phyloP scores from a whole-genome alignment of 2,113 vertebrate species.

The Etheostoma cragini region DNA sequence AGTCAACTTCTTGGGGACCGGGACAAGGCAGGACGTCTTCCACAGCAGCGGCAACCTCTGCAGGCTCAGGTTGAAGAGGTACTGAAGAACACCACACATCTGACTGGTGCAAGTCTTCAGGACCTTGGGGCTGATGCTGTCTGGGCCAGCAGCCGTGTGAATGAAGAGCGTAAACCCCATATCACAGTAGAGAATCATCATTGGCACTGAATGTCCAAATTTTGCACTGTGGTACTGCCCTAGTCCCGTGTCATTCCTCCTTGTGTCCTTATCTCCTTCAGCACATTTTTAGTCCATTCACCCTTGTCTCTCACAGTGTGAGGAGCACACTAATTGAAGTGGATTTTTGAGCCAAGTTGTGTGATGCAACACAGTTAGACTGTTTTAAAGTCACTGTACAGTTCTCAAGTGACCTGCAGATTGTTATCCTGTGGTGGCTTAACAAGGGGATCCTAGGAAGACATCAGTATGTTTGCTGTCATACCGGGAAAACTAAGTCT shows the following conservation, averaged over 20 bases:
- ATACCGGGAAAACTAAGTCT: neutral
- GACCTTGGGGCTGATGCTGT: too few species aligned
- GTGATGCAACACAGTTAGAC: neutral
- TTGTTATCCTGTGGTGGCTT: neutral
- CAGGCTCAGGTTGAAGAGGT: too few species aligned
- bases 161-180: neutral
- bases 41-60: too few species aligned
- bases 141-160: too few species aligned
- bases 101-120: too few species aligned
- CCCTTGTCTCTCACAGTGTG: neutral
- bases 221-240: slow-evolving; percentile 7
- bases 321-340: slow-evolving; percentile 1
- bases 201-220: neutral
- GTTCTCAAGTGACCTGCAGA: neutral
- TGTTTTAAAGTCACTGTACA: neutral
- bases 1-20: too few species aligned
- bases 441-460: neutral
- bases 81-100: too few species aligned
- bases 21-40: too few species aligned
- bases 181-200: neutral
- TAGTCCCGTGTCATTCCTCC: neutral
- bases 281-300: slow-evolving; percentile 4
- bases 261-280: neutral
- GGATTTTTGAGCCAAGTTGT: neutral
- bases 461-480: slow-evolving; percentile 6